Evolutionary conservation across 1,140 invertebrate species (phyloP), one percentile per base, ranked within the genome.

Genomic region (Elymnias hypermnestra): DNA sequence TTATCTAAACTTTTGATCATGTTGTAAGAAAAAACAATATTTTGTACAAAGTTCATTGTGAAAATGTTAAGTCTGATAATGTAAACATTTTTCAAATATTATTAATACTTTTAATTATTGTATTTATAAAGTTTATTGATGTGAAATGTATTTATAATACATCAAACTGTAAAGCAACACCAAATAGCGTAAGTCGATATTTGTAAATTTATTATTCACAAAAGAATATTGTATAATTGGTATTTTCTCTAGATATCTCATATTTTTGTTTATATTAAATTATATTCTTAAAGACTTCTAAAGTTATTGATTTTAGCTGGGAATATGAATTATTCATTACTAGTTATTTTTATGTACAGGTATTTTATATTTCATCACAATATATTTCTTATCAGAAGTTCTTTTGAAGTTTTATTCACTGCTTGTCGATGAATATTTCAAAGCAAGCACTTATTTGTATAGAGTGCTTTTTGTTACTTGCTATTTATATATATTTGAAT

Each of bases 101-200:
- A 63, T 59, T 56, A 42, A 58, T 62, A 57, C 54, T 63, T 51
- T 63, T 58, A 6, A 35, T 71, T 62, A 57, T 60, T 57, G 52
- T 72, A 72, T 63, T 68, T 59, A 63, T 49, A 71, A 61, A 70
- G 55, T 70, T 64, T 71, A 71, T 68, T 45, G 33, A 43, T 62
- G 63, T 72, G 61, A 52, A 57, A 51, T 14, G 33, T 41, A 50
- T 59, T 72, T 61, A 62, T 57, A 60, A 45, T 46, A 38, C 44
- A 68, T 49, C 64, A 65, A n/a, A 81, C 76, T 81, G 75, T 83
- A 81, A 79, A 60, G 55, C 68, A 78, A 81, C 70, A 83, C 76
- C 75, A 81, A 83, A 70, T 81, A 74, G 68, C 28, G 45, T 76
- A 77, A 73, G 67, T 57, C 53, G 26, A 46, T 65, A 62, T 40